Evolutionary conservation across 2,113 vertebrate genomes (phyloP), one percentile per base, ranked within the genome.

Genomic region (Oreotrochilus melanogaster): DNA sequence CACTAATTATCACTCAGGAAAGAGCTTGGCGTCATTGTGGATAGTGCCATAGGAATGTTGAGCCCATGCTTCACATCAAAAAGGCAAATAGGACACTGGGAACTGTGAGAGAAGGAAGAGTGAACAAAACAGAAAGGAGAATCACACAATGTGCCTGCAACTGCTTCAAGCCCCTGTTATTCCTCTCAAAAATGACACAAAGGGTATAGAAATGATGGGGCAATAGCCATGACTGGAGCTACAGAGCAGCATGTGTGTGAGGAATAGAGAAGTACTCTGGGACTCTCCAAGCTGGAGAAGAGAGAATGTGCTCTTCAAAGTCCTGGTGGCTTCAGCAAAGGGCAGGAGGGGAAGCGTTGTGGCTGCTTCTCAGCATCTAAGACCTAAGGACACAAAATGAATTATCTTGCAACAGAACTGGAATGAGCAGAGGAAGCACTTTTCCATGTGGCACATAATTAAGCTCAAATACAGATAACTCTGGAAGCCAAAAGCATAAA

Each of bases 381-480:
- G 58, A 75, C 67, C 60, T 62, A 58, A 92, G 15, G 47, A 57
- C 48, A 51, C 23, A 3, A 94, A 82, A 72, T 42, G 0, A 82
- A 88, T 80, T 65, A 37, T 73, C 82, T 83, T 79, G 54, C 47
- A 58, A 92, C 45, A 88, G 67, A 69, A 70, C 9, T 62, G 72
- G 65, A 89, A 96, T 28, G 61, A 94, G 65, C 0, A 0, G 51
- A 94, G 92, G 75, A 95, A 94, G 47, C 47, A 47, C 58, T 83
- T 88, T 90, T 92, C 90, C 31, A 24, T 23, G 35, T 43, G 37
- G 45, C 90, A 95, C 82, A 17, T 93, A 92, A 92, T 95, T 86
- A 93, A 88, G 47, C 75, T 88, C 78, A 88, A 94, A 51, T 27
- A 67, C 37, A 90, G 82, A 78, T 90, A 93, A 83, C 25, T 78